phyloP scores from a whole-genome alignment of 2,113 vertebrate species.

The Myocastor coypus region DNA sequence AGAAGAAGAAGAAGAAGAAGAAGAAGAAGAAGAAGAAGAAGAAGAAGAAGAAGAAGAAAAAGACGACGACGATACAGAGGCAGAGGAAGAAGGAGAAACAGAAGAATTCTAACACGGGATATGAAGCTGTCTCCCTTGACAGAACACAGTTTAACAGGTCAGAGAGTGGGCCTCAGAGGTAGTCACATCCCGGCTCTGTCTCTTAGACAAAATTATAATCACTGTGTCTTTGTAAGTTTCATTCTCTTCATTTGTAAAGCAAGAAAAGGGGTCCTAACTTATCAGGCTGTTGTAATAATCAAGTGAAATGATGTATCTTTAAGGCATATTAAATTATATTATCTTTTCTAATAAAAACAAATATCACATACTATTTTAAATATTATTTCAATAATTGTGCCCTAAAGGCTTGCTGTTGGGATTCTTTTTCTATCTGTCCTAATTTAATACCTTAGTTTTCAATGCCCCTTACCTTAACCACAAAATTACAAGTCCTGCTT shows the following conservation, averaged over 20 bases:
- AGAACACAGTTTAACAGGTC: not conserved
- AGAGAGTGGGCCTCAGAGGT: not conserved
- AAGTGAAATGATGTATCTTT: not conserved
- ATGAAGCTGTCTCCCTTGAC: not conserved
- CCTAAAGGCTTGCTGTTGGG: not conserved
- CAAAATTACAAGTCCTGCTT: constrained; percentile 34
- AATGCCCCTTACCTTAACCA: not conserved
- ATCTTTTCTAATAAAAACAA: not conserved
- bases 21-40: no score
- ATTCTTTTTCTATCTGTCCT: not conserved
- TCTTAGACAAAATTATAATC: not conserved
- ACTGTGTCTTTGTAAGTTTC: not conserved
- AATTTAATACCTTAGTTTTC: not conserved
- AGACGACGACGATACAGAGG: no score
- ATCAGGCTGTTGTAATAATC: not conserved
- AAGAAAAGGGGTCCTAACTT: not conserved
- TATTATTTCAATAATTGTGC: not conserved
- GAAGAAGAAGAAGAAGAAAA: no score
- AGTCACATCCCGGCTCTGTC: not conserved
- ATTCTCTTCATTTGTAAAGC: not conserved
- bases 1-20: not conserved
- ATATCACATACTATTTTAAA: not conserved
- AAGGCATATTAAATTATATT: no score
- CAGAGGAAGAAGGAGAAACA: not conserved
- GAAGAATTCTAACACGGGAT: not conserved